Percentiles rank a stretch among this genome's conserved stretches.
Conservation (phyloP, 64 coral and sea anemone species). For the Cladopsammia gracilis region DNA sequence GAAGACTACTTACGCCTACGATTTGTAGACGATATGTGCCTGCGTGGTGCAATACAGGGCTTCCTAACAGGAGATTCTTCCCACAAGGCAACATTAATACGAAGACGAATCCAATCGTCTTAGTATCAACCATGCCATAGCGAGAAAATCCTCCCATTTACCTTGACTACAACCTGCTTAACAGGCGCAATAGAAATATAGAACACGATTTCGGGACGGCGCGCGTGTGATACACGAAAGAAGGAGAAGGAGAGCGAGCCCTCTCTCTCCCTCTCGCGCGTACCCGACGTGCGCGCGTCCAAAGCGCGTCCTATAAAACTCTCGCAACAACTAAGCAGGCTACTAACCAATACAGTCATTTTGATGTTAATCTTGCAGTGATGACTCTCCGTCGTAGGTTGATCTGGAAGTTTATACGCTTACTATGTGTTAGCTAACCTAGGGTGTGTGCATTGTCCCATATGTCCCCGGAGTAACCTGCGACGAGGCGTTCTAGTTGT, state of each 20-base stretch:
- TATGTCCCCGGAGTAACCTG: neutral
- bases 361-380: neutral
- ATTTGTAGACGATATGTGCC: neutral
- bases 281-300: too few relatives aligned
- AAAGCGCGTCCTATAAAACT: neutral
- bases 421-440: neutral
- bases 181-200: too few relatives aligned
- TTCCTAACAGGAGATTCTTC: neutral
- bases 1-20: too few relatives aligned
- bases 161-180: neutral
- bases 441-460: slow-evolving; percentile 20
- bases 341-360: neutral
- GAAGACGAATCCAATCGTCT: neutral
- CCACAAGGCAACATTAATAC: slow-evolving; percentile 12
- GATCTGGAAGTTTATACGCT: neutral
- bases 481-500: neutral
- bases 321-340: neutral
- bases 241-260: too few relatives aligned
- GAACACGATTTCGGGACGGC: too few relatives aligned
- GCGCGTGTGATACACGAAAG: too few relatives aligned
- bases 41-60: neutral
- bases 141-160: neutral
- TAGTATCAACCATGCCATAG: neutral
- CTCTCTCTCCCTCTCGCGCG: too few relatives aligned
- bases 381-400: neutral